phyloP scores from a whole-genome alignment of 2,888 invertebrate species.

The Tenthredo notha region DNA sequence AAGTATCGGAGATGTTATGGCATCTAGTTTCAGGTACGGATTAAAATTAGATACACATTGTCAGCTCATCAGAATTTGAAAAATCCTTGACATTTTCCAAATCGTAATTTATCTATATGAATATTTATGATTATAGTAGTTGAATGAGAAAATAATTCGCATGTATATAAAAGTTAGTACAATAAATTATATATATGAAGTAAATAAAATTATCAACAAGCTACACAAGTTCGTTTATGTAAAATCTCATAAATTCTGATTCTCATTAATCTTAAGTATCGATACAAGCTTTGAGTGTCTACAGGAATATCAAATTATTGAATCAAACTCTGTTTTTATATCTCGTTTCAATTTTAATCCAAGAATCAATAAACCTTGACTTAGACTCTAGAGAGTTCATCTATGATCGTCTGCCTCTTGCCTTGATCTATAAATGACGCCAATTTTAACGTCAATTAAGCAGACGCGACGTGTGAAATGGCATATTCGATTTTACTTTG shows the following conservation, averaged over 20 bases:
- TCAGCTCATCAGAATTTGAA: background rate
- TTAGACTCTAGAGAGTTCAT: background rate
- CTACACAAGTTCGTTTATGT: too few species aligned
- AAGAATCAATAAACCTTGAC: background rate
- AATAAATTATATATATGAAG: too few species aligned
- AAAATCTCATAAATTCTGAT: too few species aligned
- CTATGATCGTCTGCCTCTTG: background rate
- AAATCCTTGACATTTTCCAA: background rate
- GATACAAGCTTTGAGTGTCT: background rate
- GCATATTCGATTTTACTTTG: background rate
- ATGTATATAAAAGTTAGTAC: too few species aligned
- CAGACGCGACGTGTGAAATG: background rate
- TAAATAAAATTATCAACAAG: too few species aligned
- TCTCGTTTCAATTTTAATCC: background rate
- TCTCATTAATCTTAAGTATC: too few species aligned
- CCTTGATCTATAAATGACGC: background rate
- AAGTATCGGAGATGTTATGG: constrained; percentile 96
- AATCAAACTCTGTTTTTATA: background rate
- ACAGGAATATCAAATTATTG: background rate
- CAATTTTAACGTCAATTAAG: background rate
- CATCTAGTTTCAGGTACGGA: constrained; percentile 89
- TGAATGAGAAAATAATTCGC: background rate
- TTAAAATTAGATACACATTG: background rate
- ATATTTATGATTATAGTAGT: background rate
- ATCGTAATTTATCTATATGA: background rate